Conservation (phyloP, 1,140 invertebrate species). For the Macrosteles quadrilineatus region DNA sequence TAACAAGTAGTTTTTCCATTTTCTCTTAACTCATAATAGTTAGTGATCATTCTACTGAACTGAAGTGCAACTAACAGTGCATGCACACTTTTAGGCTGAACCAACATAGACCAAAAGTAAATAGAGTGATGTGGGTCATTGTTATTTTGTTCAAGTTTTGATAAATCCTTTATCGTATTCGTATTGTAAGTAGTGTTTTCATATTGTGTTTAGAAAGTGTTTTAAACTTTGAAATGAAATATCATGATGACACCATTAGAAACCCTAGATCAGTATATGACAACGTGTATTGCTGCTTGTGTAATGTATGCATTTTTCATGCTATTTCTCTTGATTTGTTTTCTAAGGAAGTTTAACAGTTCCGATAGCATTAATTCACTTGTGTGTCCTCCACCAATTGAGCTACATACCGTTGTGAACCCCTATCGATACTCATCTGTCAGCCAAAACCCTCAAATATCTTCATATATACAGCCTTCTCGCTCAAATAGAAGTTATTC, state of each 20-base stretch:
- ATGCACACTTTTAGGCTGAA: no score
- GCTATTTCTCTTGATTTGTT: constrained; percentile 31
- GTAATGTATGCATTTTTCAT: constrained; percentile 30
- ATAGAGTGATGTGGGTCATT: no score
- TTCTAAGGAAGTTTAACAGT: constrained; percentile 28
- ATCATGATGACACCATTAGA: constrained; percentile 30
- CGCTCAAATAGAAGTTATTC: constrained; percentile 28
- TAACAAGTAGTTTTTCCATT: no score
- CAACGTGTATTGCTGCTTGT: constrained; percentile 23
- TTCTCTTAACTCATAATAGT: no score
- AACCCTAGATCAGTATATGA: constrained; percentile 34
- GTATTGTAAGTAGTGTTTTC: no score
- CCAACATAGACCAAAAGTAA: no score
- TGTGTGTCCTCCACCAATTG: constrained; percentile 26
- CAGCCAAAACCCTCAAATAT: constrained; percentile 19
- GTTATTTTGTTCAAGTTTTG: no score
- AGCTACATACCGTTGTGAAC: constrained; percentile 24
- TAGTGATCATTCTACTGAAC: no score
- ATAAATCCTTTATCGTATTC: no score
- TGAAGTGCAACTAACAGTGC: no score
- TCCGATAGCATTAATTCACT: constrained; percentile 23
- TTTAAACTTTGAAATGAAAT: constrained; percentile 27
- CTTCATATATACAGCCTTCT: neutral
- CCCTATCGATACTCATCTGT: constrained; percentile 29
- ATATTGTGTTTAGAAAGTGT: no score